Evolutionary conservation across 2,888 invertebrate genomes (phyloP).

Genomic region (Alviniconcha strummeri): DNA sequence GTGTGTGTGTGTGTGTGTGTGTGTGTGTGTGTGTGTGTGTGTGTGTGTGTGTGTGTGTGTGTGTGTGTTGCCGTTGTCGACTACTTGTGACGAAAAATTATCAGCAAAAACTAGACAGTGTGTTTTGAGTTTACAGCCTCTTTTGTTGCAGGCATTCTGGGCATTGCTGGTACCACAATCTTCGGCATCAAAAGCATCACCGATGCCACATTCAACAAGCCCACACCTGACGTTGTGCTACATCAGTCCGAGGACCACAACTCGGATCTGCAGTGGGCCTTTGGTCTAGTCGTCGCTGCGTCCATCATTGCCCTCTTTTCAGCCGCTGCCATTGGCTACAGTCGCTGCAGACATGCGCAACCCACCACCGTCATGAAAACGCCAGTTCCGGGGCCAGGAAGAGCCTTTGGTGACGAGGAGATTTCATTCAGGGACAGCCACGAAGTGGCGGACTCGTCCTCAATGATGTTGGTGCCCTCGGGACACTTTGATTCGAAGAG

Average conservation of each 20-base stretch:
- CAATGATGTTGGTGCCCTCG: slow-evolving; percentile 19
- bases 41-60: background rate
- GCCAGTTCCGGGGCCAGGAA: background rate
- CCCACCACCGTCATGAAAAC: background rate
- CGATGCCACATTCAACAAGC: background rate
- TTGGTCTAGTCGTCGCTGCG: slow-evolving; percentile 4
- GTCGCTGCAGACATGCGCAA: background rate
- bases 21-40: slow-evolving; percentile 10
- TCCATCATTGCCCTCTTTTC: slow-evolving; percentile 12
- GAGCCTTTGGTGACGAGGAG: background rate
- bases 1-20: slow-evolving; percentile 14
- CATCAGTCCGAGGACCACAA: background rate
- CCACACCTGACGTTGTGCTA: too few relatives aligned
- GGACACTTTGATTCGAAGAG: slow-evolving; percentile 4
- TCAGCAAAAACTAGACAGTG: too few relatives aligned
- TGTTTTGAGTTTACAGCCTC: too few relatives aligned
- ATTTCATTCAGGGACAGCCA: background rate
- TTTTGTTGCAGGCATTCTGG: background rate
- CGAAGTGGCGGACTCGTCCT: background rate
- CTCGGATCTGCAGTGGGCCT: slow-evolving; percentile 3
- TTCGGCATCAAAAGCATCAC: background rate
- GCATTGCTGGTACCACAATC: slow-evolving; percentile 6
- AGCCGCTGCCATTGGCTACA: background rate
- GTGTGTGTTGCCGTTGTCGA: background rate
- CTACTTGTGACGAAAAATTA: too few relatives aligned